Base-by-base conservation (phyloP, 2,888 invertebrate genomes). In the Caenorhabditis auriculariae region DNA sequence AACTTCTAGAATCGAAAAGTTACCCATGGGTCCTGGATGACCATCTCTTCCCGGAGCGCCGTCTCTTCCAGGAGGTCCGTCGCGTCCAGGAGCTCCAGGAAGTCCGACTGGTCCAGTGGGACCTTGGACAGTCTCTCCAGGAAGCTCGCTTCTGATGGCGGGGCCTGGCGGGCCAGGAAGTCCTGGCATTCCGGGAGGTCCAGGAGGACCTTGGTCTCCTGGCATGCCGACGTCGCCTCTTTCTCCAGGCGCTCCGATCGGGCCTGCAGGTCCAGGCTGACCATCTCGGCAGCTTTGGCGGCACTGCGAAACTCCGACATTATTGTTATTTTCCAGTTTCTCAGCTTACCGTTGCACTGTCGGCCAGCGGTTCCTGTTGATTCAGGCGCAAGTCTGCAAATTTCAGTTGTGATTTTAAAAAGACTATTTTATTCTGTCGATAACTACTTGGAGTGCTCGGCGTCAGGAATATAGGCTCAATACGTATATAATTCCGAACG, bases 191-290 rank as follows among this genome's bases (percentile, higher is more conserved):
- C 68, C 72, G 1, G 66, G 65, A 1, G 68, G 64, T 28, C 73
- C 73, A 4, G 65, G 64, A 26, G 55, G 60, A 12, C 70, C 66
- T 21, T 56, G 60, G 9, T 53, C 54, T 41, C 68, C 76, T 4
- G 69, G 68, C 23, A 69, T 61, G 6, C 75, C 75, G 19, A 61
- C 54, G 21, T 50, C 24, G 46, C 72, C 75, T 17, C 51, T 45
- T n/a, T 54, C 58, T 21, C 74, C 74, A 6, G 55, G 53, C 1
- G 44, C 28, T 17, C 75, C 67, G 42, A 39, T 38, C 46, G 58
- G 51, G 48, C 72, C 75, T 29, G 45, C 39, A 9, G 67, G 67
- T 38, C 77, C 77, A 2, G 61, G 54, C 1, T 44, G 44, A 39
- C 73, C 73, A n/a, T 50, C 55, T 15, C 56, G 53, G 32, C 72